phyloP scores from a whole-genome alignment of 2,888 invertebrate species.

The Apantesis nais region DNA sequence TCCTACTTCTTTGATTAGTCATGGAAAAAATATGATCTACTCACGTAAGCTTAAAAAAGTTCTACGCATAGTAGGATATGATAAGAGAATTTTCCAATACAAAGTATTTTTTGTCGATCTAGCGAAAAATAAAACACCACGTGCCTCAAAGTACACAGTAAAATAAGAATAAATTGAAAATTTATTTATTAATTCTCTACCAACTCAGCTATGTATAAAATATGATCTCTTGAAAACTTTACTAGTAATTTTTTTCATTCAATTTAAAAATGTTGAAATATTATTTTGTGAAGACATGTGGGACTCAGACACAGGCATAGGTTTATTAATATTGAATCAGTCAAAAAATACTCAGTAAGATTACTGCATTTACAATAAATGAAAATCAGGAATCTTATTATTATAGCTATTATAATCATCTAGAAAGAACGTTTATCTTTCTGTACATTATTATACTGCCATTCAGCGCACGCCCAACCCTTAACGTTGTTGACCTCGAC shows the following conservation, averaged over 20 bases:
- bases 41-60: neutral
- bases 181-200: neutral
- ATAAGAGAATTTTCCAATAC: too few relatives aligned
- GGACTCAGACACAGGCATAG: neutral
- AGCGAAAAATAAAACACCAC: too few relatives aligned
- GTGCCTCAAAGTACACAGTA: too few relatives aligned
- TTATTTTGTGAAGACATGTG: neutral
- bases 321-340: neutral
- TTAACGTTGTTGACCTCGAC: conserved; percentile 86
- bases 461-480: conserved; percentile 88
- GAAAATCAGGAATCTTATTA: neutral
- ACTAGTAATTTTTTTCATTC: neutral
- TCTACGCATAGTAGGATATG: too few relatives aligned
- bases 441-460: conserved; percentile 86
- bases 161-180: neutral
- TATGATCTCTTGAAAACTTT: neutral
- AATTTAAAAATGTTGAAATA: neutral
- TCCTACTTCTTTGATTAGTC: neutral
- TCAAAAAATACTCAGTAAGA: neutral
- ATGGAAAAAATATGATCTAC: neutral
- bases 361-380: neutral
- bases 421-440: conserved; percentile 11
- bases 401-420: neutral
- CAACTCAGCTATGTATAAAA: too few relatives aligned
- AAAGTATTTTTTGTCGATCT: too few relatives aligned